These are phyloP conservation scores for Oegoconia quadripuncta DNA, from an alignment of 2,888 invertebrate genomes.

Conservation along the genomic window DNA sequence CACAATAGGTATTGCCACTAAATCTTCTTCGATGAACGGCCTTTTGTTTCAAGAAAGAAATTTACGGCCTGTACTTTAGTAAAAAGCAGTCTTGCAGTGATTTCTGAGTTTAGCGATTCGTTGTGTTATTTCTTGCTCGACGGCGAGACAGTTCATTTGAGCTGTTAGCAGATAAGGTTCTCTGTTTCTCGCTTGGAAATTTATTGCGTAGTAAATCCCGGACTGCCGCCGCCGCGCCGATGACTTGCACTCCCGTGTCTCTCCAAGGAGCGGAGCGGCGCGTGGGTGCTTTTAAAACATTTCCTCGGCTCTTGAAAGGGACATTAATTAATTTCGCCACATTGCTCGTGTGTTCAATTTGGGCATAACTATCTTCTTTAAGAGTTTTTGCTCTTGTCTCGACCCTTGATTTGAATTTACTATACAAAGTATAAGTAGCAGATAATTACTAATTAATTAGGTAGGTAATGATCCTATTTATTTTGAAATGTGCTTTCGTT, in stretches of 20 bases:
- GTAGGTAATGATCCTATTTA: not conserved
- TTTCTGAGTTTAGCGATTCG: constrained; percentile 36
- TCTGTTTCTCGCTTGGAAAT: constrained; percentile 56
- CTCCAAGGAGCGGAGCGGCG: constrained; percentile 33
- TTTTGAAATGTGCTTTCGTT: not conserved
- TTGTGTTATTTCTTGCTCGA: constrained; percentile 40
- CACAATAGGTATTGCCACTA: constrained; percentile 30
- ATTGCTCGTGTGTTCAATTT: constrained; percentile 54
- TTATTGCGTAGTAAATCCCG: constrained; percentile 68
- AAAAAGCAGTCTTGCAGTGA: constrained; percentile 22
- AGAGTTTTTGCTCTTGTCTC: constrained; percentile 37
- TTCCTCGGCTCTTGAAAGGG: constrained; percentile 47
- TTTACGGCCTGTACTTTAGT: constrained; percentile 11
- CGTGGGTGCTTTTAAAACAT: constrained; percentile 51
- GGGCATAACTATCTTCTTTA: constrained; percentile 43
- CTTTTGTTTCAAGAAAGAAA: constrained; percentile 38
- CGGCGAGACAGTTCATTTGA: constrained; percentile 64
- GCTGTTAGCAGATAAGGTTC: constrained; percentile 65
- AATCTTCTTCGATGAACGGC: constrained; percentile 36
- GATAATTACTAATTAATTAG: too few species aligned
- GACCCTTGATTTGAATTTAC: too few species aligned
- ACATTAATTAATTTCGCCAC: constrained; percentile 71
- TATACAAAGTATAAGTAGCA: too few species aligned
- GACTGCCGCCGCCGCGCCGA: constrained; percentile 37
- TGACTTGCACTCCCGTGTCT: constrained; percentile 63